These are phyloP conservation scores for Setophaga coronata DNA, from an alignment of 2,113 vertebrate genomes.

Conservation along the genomic window DNA sequence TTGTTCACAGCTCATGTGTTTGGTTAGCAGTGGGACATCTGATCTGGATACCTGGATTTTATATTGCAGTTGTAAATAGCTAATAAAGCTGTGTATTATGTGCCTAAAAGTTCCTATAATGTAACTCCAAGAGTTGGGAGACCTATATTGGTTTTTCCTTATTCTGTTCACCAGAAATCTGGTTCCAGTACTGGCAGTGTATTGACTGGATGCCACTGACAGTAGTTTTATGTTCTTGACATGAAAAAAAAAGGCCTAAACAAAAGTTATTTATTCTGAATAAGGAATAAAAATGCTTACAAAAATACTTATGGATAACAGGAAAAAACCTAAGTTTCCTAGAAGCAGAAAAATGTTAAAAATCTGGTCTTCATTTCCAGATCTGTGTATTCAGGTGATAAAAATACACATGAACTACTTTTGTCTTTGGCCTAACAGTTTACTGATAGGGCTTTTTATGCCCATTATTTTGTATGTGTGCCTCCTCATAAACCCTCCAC, in stretches of 20 bases:
- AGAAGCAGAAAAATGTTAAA: neutral
- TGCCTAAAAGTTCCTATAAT: neutral
- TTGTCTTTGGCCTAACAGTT: neutral
- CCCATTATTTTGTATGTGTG: neutral
- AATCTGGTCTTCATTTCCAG: neutral
- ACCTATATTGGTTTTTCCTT: neutral
- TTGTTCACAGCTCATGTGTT: neutral
- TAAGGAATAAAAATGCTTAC: neutral
- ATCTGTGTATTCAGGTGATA: neutral
- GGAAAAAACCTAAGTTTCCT: neutral
- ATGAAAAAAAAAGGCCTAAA: neutral
- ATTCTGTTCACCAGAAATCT: neutral
- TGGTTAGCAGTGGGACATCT: neutral
- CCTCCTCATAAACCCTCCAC: neutral
- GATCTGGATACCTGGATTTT: neutral
- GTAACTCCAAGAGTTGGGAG: neutral
- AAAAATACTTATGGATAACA: neutral
- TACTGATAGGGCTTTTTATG: neutral
- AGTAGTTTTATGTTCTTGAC: neutral
- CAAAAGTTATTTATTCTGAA: neutral
- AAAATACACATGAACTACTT: neutral
- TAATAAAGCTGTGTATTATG: neutral
- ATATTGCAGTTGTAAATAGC: neutral
- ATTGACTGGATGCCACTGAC: neutral
- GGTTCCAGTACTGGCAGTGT: neutral